Percentiles rank a stretch among this genome's conserved stretches.
Evolutionary conservation across 2,113 vertebrate genomes (phyloP).

Genomic region (Oncorhynchus masou): DNA sequence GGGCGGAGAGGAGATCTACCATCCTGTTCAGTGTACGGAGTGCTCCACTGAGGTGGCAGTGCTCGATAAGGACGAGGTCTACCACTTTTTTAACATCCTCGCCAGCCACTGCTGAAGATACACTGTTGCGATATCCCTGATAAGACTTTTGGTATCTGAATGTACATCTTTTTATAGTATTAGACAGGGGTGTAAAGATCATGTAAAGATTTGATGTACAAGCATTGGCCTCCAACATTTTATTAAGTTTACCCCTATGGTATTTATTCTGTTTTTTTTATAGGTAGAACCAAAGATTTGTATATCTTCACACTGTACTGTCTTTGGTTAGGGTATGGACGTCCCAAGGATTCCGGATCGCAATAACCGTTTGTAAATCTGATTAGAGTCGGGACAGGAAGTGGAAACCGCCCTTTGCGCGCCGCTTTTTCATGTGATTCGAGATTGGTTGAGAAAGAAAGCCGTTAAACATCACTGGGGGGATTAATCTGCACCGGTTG

Average conservation of each 20-base stretch:
- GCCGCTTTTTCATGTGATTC: neutral
- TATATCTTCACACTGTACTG: too few relatives aligned
- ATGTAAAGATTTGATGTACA: neutral
- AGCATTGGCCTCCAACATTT: neutral
- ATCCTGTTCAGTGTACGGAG: constrained; percentile 88
- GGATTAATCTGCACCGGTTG: too few relatives aligned
- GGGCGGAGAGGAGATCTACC: constrained; percentile 82
- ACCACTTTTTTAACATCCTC: constrained; percentile 95
- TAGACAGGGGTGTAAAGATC: neutral
- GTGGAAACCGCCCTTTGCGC: too few relatives aligned
- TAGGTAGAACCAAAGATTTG: too few relatives aligned
- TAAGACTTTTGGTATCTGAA: neutral
- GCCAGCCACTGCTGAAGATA: constrained; percentile 84
- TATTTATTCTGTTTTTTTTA: neutral
- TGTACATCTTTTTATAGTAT: neutral
- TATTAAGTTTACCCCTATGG: neutral
- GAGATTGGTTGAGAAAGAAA: constrained; percentile 4
- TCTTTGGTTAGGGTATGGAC: neutral
- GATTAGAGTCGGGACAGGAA: too few relatives aligned
- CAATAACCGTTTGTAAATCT: too few relatives aligned
- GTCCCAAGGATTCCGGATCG: neutral
- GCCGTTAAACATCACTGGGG: neutral
- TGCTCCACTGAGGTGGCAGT: constrained; percentile 93
- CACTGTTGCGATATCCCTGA: neutral
- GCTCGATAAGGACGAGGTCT: constrained; percentile 93